Percentiles rank a stretch among this genome's conserved stretches.
These are phyloP conservation scores for Argya squamiceps DNA, from an alignment of 2,797 vertebrate genomes.

Conservation along the genomic window DNA sequence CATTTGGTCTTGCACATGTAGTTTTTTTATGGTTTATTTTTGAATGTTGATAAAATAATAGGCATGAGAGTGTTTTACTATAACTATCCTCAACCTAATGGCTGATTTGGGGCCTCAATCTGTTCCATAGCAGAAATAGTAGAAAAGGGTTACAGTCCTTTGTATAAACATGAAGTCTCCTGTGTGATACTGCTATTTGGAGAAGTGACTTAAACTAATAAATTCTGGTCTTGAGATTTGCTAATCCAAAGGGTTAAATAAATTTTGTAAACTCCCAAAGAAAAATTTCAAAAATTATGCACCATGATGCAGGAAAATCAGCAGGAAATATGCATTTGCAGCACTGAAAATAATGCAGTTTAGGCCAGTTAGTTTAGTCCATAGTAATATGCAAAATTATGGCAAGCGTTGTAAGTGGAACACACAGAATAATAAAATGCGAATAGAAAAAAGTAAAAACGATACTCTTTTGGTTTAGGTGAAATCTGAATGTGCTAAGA, in stretches of 20 bases:
- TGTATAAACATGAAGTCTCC: background rate
- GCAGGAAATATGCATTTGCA: background rate
- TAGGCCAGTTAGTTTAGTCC: background rate
- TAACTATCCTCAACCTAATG: background rate
- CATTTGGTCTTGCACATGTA: background rate
- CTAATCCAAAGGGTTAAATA: background rate
- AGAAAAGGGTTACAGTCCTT: background rate
- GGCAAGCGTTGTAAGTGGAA: background rate
- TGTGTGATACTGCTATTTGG: background rate
- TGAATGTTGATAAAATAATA: background rate
- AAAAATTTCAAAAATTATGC: background rate
- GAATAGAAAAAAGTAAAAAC: background rate
- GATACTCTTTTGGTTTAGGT: background rate
- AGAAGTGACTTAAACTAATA: background rate
- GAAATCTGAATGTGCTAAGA: background rate
- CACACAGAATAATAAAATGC: background rate
- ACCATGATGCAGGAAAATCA: background rate
- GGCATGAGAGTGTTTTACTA: background rate
- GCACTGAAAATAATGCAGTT: background rate
- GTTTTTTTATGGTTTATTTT: background rate
- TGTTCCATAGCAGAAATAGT: background rate
- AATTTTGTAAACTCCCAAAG: background rate
- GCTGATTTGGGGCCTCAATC: background rate
- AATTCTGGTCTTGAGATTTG: background rate
- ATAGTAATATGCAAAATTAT: background rate